Percentiles rank a stretch among this genome's conserved stretches.
Conservation (phyloP, 2,113 vertebrate species). For the Pituophis catenifer region DNA sequence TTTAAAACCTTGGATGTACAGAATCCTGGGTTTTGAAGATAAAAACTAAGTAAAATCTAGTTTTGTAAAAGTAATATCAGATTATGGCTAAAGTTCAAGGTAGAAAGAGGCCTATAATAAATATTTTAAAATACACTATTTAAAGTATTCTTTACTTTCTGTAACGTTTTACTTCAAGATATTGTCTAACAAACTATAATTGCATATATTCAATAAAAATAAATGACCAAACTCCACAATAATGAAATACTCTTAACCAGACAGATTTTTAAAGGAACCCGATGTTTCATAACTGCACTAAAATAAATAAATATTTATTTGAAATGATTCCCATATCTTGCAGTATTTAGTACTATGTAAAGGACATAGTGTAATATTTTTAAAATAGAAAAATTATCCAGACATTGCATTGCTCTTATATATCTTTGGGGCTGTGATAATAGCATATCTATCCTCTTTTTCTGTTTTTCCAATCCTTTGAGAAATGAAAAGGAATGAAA, state of each 20-base stretch:
- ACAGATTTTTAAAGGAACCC: background rate
- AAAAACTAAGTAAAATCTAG: background rate
- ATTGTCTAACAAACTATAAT: background rate
- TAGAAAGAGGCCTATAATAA: background rate
- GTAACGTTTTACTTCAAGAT: background rate
- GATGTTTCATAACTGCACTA: background rate
- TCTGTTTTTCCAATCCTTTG: too few species aligned
- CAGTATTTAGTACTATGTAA: background rate
- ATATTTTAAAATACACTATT: background rate
- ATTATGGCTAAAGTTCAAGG: background rate
- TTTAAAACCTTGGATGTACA: background rate
- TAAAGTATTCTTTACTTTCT: background rate
- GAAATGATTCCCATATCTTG: background rate
- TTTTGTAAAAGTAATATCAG: background rate
- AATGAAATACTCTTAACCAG: background rate
- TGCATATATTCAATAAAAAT: background rate
- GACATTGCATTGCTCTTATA: background rate
- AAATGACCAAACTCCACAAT: background rate
- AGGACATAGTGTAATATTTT: background rate
- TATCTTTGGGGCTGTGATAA: background rate
- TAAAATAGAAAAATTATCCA: background rate
- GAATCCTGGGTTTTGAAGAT: background rate
- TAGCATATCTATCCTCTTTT: background rate
- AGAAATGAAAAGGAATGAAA: conserved; percentile 23
- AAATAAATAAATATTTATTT: background rate